A percentile compares a stretch with the other conserved stretches of the same genome.
Conservation (phyloP, 2,113 vertebrate species). For the Todiramphus saurophagus region DNA sequence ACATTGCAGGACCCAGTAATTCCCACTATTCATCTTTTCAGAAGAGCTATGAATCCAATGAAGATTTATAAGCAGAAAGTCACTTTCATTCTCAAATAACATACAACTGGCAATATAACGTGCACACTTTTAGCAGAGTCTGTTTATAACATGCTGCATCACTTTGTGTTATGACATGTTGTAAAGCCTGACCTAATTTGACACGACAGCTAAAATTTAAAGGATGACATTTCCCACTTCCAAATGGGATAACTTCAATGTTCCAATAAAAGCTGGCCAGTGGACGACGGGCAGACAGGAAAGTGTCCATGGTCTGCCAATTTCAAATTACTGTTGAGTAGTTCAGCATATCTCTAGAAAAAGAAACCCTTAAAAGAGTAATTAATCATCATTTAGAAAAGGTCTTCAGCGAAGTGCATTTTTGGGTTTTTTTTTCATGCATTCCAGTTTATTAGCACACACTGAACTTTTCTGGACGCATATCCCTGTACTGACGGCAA, state of each 20-base stretch:
- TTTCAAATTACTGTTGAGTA: constrained; percentile 63
- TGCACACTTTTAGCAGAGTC: background rate
- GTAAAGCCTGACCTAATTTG: constrained; percentile 69
- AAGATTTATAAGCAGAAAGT: constrained; percentile 57
- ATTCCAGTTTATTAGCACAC: constrained; percentile 1
- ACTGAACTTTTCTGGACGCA: background rate
- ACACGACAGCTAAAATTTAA: constrained; percentile 65
- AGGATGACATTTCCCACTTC: constrained; percentile 63
- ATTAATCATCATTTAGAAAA: constrained; percentile 69
- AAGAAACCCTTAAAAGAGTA: constrained; percentile 50
- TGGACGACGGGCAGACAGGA: constrained; percentile 47
- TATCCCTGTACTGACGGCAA: background rate
- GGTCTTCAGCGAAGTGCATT: constrained; percentile 4
- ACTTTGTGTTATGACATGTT: constrained; percentile 42
- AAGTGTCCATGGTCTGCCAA: constrained; percentile 64
- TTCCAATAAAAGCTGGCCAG: constrained; percentile 60
- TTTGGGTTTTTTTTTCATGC: background rate
- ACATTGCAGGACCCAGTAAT: constrained; percentile 19
- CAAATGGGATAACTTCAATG: constrained; percentile 34
- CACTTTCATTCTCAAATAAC: constrained; percentile 44
- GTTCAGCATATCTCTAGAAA: constrained; percentile 42
- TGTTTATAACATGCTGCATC: constrained; percentile 54
- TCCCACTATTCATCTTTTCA: constrained; percentile 22
- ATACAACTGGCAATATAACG: constrained; percentile 43
- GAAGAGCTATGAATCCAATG: constrained; percentile 24